These are phyloP conservation scores for Drosophila neoperkinsi DNA, from an alignment of 2,888 invertebrate genomes.

Conservation along the genomic window DNA sequence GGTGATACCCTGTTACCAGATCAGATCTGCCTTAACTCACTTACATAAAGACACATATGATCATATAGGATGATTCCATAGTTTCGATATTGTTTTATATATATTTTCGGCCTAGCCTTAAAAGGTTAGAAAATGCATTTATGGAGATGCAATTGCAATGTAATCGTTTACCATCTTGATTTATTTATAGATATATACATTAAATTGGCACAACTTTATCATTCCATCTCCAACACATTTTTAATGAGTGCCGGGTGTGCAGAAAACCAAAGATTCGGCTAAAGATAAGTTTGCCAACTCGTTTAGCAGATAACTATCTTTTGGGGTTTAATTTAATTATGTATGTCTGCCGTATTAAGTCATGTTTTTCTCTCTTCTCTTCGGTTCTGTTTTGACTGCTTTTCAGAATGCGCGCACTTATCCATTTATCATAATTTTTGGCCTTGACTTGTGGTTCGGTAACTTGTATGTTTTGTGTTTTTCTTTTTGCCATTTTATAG, in stretches of 20 bases:
- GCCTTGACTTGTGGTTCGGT: slow-evolving; percentile 44
- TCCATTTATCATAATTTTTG: slow-evolving; percentile 49
- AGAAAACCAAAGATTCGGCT: background rate
- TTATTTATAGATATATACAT: background rate
- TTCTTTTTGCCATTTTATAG: slow-evolving; percentile 12
- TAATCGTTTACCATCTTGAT: background rate
- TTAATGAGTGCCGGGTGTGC: background rate
- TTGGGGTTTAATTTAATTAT: slow-evolving; percentile 42
- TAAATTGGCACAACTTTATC: background rate
- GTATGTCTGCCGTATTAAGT: slow-evolving; percentile 24
- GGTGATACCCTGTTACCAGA: slow-evolving; percentile 23
- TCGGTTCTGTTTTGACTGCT: slow-evolving; percentile 45
- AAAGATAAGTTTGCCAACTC: slow-evolving; percentile 17
- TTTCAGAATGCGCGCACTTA: slow-evolving; percentile 20
- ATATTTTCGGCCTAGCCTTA: background rate
- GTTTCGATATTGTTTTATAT: background rate
- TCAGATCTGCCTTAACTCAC: background rate
- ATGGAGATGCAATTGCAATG: background rate
- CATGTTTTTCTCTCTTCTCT: background rate
- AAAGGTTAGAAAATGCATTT: background rate
- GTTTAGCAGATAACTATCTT: slow-evolving; percentile 21
- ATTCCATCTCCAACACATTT: background rate
- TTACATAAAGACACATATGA: background rate
- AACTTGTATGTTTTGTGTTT: slow-evolving; percentile 31
- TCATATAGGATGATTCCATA: background rate